Conservation (phyloP, 1,140 invertebrate species). For the Cotesia chilonis region DNA sequence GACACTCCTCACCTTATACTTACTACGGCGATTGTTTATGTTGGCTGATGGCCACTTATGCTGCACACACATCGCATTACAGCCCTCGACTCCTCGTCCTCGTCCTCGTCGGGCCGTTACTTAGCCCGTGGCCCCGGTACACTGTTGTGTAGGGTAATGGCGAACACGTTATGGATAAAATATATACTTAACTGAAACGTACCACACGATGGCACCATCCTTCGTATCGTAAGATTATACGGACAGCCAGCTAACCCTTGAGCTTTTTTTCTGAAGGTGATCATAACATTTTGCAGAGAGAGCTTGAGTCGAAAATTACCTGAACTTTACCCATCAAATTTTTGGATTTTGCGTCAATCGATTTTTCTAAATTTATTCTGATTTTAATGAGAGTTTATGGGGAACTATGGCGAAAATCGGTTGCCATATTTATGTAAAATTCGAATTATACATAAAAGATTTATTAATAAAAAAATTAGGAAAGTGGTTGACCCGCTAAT, state of each 20-base stretch:
- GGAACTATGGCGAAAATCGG: no score
- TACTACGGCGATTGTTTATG: constrained; percentile 66
- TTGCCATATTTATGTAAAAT: no score
- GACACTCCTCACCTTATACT: constrained; percentile 62
- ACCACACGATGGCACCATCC: constrained; percentile 54
- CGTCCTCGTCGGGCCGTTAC: constrained; percentile 49
- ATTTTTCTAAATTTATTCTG: no score
- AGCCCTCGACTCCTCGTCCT: constrained; percentile 14
- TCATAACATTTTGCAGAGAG: no score
- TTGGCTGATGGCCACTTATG: constrained; percentile 67
- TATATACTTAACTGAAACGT: constrained; percentile 61
- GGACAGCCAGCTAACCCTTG: no score
- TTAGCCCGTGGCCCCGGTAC: constrained; percentile 57
- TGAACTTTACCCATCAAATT: no score
- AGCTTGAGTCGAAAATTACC: no score
- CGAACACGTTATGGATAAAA: constrained; percentile 67
- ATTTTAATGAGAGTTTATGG: no score
- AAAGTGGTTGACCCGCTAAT: no score
- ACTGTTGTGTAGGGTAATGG: constrained; percentile 62
- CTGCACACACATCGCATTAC: constrained; percentile 63
- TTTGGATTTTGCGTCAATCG: no score
- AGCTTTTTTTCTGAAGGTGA: background rate
- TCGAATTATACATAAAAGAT: no score
- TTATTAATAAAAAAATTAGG: no score
- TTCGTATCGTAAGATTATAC: constrained; percentile 3